Base-by-base conservation (phyloP, 2,888 invertebrate genomes). In the Drosophila yooni region DNA sequence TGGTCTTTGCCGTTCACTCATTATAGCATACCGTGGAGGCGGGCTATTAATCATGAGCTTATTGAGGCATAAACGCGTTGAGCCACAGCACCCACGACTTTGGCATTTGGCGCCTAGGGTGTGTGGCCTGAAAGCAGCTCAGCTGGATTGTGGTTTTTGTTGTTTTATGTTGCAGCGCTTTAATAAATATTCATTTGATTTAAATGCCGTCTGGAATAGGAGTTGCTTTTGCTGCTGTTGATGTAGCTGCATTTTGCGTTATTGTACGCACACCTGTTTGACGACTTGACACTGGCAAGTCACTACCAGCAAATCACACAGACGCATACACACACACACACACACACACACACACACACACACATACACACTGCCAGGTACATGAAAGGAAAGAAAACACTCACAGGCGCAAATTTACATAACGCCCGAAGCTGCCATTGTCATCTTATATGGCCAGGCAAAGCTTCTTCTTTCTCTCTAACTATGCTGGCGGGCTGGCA, bases 21-120 rank as follows among this genome's bases (percentile, higher is more conserved):
- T 84, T 84, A 84, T 73, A 82, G 60, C 76, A 65, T 70, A 70
- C 82, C 70, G 73, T 62, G 54, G 76, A 82, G 82, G 69, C 79
- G 79, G 79, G 89, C 90, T 90, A 90, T 90, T 91, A 91, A 90
- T 91, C 90, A 90, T 90, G 85, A 89, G 91, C 91, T 90, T 90
- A 90, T 90, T 90, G 91, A 90, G 89, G 91, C 91, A 90, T 90
- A 91, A 91, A 90, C 87, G 83, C 89, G 81, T 74, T 88, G 86
- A 85, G 86, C 88, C 76, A 82, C 65, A 70, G 73, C 69, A 67
- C 87, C 81, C 81, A 80, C 74, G 76, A 72, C 79, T 80, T 73
- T 76, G 70, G 64, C 66, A 75, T 75, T 82, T 70, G 64, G 46
- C 54, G 61, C 67, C 62, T 38, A 63, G 67, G 72, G 79, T 65